Evolutionary conservation across 1,140 invertebrate species (phyloP), one percentile per base, ranked within the genome.

Genomic region (Nasonia vitripennis): DNA sequence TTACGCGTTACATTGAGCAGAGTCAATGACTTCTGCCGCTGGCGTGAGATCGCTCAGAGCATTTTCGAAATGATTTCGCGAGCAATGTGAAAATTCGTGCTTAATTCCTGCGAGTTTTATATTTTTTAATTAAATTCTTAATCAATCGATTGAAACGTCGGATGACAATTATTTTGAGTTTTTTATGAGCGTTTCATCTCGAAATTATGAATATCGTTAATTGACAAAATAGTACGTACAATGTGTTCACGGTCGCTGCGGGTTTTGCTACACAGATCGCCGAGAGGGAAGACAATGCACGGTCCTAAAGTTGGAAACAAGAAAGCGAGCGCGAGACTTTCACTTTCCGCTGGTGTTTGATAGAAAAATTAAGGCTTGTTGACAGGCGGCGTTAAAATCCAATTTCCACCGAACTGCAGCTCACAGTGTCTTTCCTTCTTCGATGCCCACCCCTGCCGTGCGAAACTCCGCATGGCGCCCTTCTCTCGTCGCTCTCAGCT

Each of bases 351-450:
- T 9, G 73, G 73, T 37, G 12, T 68, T 77, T 77, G 73, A 85
- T 85, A 34, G 84, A 81, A 75, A 81, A 81, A 85, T 85, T 70
- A 75, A 68, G 55, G 51, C 51, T 23, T 37, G 84, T 75, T 85
- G 84, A 85, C 84, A 85, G 78, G 3, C 23, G 2, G 70, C 51
- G 78, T 77, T 62, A 62, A 74, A 74, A 55, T 41, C 31, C 37
- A 84, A 73, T 67, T 78, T 45, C 31, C 70, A 7, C 74, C 7
- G 55, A 62, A n/a, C 37, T 41, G 7, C 55, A 3, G 37, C n/a
- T 68, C 12, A 14, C 4, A 23, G 20, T n/a, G 11, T 73, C n/a
- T 37, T 70, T 45, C 27, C 48, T 70, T 23, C 12, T n/a, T 78
- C 48, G 9, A n/a, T 23, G 45, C 67, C 10, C 27, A 71, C 67